Percentiles rank a stretch among this genome's conserved stretches.
Conservation (phyloP, 2,113 vertebrate genomes). For the Balaeniceps rex region DNA sequence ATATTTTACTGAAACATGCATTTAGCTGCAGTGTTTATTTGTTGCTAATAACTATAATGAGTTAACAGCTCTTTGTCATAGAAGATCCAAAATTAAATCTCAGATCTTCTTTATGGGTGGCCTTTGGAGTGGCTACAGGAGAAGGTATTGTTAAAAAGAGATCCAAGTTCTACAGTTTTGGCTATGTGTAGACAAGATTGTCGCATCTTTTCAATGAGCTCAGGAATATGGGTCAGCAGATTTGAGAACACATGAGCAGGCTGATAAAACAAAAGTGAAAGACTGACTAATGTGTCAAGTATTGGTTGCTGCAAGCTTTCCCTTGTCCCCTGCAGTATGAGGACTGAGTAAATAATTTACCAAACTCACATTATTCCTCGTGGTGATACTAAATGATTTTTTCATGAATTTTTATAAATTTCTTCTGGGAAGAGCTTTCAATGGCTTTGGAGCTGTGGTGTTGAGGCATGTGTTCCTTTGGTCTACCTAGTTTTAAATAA, state of each 20-base stretch:
- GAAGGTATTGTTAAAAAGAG: neutral
- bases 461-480: neutral
- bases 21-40: neutral
- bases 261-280: constrained; percentile 26
- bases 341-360: constrained; percentile 2
- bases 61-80: neutral
- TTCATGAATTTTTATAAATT: neutral
- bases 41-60: neutral
- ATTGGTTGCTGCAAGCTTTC: neutral
- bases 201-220: neutral
- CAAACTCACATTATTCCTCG: neutral
- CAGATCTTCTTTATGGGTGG: neutral
- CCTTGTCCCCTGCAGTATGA: neutral
- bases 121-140: neutral
- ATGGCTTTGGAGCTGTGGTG: neutral
- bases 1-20: neutral
- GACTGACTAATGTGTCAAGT: neutral
- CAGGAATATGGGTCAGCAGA: neutral
- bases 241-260: neutral
- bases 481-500: neutral
- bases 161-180: neutral
- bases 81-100: neutral
- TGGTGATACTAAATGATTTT: neutral
- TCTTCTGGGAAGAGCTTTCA: neutral
- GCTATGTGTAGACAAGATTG: neutral